These are phyloP conservation scores for Cacatua alba DNA, from an alignment of 2,113 vertebrate species.

Conservation along the genomic window DNA sequence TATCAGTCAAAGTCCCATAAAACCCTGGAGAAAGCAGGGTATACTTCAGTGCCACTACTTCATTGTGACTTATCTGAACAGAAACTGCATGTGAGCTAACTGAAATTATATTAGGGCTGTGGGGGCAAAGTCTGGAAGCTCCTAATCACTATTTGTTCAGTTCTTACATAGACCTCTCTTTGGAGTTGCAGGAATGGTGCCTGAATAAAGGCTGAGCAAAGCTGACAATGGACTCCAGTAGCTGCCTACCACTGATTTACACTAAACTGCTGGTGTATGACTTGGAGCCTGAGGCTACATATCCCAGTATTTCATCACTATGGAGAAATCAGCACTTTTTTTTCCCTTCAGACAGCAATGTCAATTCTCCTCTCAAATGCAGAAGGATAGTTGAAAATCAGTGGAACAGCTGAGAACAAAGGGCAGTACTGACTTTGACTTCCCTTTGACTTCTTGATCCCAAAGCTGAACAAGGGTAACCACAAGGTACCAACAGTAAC, in stretches of 20 bases:
- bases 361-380: background rate
- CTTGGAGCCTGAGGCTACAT: background rate
- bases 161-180: background rate
- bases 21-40: background rate
- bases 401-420: background rate
- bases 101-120: background rate
- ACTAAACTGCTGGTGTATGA: background rate
- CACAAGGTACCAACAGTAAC: background rate
- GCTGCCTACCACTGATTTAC: background rate
- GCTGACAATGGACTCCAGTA: background rate
- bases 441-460: background rate
- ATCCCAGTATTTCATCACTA: background rate
- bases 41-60: background rate
- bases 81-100: background rate
- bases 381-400: background rate
- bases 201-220: background rate
- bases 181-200: background rate
- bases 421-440: background rate
- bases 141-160: background rate
- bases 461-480: background rate
- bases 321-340: background rate
- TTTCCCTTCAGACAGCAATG: background rate
- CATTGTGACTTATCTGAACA: background rate
- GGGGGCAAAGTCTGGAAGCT: conserved; percentile 29
- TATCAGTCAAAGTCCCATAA: background rate